Base-by-base conservation (phyloP, 2,797 vertebrate species). In the Gastrophryne carolinensis region DNA sequence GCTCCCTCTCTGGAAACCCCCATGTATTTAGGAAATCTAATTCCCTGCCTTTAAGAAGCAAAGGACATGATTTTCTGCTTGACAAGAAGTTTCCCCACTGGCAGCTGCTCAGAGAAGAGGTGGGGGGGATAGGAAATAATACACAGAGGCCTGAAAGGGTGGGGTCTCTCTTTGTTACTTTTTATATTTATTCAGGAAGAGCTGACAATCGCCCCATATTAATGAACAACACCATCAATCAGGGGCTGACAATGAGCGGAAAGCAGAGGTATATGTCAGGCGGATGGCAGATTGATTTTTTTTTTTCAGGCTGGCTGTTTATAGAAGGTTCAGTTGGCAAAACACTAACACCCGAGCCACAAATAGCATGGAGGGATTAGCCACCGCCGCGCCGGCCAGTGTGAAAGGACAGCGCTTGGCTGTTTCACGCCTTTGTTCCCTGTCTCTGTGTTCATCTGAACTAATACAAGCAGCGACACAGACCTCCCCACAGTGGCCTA, bases 141-240 rank as follows among this genome's bases (percentile, higher is more conserved):
- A 90, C 87, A 89, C 89, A 85, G 84, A 84, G 82, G 87, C 82
- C 89, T 91, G 89, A 92, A 87, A 90, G 93, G 92, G 75, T 77
- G 94, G 92, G 92, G 92, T 86, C 94, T 94, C 93, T 92, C 92
- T 95, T 94, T 94, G 93, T 96, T 97, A 95, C 94, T 95, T 96
- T 98, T 95, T 96, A 96, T 98, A 98, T 96, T 96, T 95, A 92
- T 95, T 92, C 96, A 94, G 96, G 96, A 98, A 98, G 94, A 92
- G 87, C 92, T 91, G 93, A 98, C 96, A 98, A 98, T 98, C 87
- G 94, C 92, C 93, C 89, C 92, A 95, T 93, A 93, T 95, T 94
- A 96, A 97, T 93, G 93, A 96, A 94, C 93, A 86, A 86, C 89
- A 91, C 93, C 93, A 95, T 94, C 93, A 91, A 94, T 95, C 95